Evolutionary conservation across 2,888 invertebrate genomes (phyloP).

Genomic region (Rugalucina vietnamica): DNA sequence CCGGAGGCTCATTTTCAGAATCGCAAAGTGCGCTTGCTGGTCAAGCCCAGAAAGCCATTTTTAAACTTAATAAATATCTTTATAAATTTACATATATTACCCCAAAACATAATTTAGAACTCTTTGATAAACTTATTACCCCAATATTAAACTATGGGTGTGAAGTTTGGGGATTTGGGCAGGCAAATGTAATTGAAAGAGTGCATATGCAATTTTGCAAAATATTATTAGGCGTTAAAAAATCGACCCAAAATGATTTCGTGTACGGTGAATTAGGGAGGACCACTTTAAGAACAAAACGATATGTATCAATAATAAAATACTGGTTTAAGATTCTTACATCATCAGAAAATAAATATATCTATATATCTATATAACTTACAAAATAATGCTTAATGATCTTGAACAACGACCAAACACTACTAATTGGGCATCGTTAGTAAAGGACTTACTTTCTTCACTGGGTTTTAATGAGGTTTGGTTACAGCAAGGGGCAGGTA

Average conservation of each 20-base stretch:
- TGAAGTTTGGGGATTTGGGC: neutral
- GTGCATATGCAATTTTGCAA: neutral
- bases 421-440: neutral
- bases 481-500: neutral
- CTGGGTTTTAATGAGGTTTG: neutral
- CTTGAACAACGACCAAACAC: neutral
- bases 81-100: neutral
- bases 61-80: neutral
- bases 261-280: neutral
- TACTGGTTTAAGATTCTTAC: neutral
- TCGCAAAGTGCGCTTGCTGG: neutral
- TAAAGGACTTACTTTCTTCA: neutral
- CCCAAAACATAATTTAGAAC: neutral
- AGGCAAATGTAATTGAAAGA: neutral
- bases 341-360: neutral
- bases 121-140: neutral
- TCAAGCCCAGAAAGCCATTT: neutral
- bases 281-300: neutral
- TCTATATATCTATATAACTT: neutral
- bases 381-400: neutral
- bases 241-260: neutral
- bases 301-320: neutral
- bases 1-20: neutral
- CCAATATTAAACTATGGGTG: neutral
- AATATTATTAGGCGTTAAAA: neutral